Conservation (phyloP, 1,140 invertebrate genomes). For the Zaprionus lachaisei region DNA sequence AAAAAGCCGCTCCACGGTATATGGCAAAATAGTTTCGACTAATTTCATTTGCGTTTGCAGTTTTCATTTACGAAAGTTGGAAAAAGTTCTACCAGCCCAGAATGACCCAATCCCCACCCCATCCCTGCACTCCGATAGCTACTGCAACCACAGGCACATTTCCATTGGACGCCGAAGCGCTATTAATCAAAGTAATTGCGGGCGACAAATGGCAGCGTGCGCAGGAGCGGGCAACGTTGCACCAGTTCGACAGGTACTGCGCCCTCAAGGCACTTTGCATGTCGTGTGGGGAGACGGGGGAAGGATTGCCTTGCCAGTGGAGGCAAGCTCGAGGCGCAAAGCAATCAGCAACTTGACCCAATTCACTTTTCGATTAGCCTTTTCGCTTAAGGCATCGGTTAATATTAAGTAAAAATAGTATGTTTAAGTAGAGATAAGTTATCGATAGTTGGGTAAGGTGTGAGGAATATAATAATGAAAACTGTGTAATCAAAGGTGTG, state of each 20-base stretch:
- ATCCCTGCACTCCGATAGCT: neutral
- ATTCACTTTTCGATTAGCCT: slow-evolving; percentile 12
- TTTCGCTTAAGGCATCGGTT: neutral
- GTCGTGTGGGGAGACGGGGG: neutral
- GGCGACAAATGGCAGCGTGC: slow-evolving; percentile 41
- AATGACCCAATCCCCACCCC: neutral
- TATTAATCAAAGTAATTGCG: slow-evolving; percentile 79
- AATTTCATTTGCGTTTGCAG: slow-evolving; percentile 79
- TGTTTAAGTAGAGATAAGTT: neutral
- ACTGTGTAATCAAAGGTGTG: too few species aligned
- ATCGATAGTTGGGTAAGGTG: neutral
- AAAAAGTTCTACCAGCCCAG: slow-evolving; percentile 38
- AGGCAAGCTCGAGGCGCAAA: neutral
- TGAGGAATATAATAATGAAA: too few species aligned
- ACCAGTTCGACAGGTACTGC: slow-evolving; percentile 29
- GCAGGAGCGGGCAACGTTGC: neutral
- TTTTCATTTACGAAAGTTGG: slow-evolving; percentile 62
- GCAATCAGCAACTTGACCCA: slow-evolving; percentile 12
- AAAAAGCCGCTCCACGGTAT: slow-evolving; percentile 24
- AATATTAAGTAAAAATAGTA: neutral
- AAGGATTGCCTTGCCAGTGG: neutral
- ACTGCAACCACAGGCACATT: slow-evolving; percentile 42
- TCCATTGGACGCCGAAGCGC: slow-evolving; percentile 61
- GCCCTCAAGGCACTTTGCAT: neutral
- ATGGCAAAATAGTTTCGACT: slow-evolving; percentile 74